These are phyloP conservation scores for Acheta domesticus DNA, from an alignment of 2,888 invertebrate genomes.

Conservation along the genomic window DNA sequence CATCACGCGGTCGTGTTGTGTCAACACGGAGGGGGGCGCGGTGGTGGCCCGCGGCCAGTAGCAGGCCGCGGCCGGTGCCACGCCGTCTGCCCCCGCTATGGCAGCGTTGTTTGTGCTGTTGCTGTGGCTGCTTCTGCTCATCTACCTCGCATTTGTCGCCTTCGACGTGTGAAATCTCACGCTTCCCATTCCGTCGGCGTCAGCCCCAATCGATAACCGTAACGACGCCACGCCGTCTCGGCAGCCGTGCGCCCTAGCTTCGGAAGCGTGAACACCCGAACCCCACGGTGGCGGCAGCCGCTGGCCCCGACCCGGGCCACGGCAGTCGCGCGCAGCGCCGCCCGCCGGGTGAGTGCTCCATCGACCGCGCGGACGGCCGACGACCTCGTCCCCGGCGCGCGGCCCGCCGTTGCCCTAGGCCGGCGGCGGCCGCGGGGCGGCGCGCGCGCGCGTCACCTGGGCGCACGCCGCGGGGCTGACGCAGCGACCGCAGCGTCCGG, in stretches of 20 bases:
- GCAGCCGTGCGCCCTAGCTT: too few relatives aligned
- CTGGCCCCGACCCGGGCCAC: neutral
- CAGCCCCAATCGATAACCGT: too few relatives aligned
- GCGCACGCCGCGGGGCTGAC: neutral
- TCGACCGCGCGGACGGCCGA: slow-evolving; percentile 10
- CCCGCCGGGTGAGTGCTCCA: neutral
- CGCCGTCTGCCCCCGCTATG: slow-evolving; percentile 37
- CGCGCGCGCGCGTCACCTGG: slow-evolving; percentile 11
- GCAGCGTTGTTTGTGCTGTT: slow-evolving; percentile 57
- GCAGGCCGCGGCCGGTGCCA: slow-evolving; percentile 32
- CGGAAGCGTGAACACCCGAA: too few relatives aligned
- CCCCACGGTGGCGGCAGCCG: too few relatives aligned
- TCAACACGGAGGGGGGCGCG: slow-evolving; percentile 32
- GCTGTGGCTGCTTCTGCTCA: slow-evolving; percentile 65
- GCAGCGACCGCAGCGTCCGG: slow-evolving; percentile 12
- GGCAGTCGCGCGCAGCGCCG: neutral
- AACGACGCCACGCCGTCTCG: too few relatives aligned
- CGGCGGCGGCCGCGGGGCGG: too few relatives aligned
- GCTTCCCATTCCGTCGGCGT: too few relatives aligned
- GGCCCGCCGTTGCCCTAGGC: neutral
- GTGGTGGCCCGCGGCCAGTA: slow-evolving; percentile 21
- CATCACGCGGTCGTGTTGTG: neutral
- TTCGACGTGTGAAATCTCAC: slow-evolving; percentile 56
- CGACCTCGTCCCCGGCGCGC: neutral
- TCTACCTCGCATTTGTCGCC: slow-evolving; percentile 64